Conservation (phyloP, 2,888 invertebrate genomes). For the Dusona sp. region DNA sequence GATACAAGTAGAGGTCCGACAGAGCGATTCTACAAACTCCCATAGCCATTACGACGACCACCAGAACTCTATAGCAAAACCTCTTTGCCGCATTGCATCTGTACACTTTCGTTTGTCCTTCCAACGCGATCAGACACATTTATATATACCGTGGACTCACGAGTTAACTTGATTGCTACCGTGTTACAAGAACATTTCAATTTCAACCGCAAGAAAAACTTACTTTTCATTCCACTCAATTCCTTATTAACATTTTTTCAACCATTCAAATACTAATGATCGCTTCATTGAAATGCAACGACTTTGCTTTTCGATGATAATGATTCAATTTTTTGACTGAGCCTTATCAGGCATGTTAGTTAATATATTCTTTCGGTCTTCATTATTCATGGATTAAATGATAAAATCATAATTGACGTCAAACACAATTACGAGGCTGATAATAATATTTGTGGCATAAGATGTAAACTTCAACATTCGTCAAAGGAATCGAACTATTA, state of each 20-base stretch:
- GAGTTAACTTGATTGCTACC: constrained; percentile 49
- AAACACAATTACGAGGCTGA: too few species aligned
- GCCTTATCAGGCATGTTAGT: too few species aligned
- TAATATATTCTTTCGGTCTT: too few species aligned
- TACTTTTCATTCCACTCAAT: not conserved
- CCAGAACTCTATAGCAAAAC: constrained; percentile 31
- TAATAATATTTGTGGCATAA: too few species aligned
- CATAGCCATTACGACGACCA: constrained; percentile 49
- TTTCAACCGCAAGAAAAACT: constrained; percentile 12
- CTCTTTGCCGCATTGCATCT: constrained; percentile 46
- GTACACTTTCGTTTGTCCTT: constrained; percentile 56
- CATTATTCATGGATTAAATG: too few species aligned
- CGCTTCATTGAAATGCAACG: not conserved
- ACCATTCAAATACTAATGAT: not conserved
- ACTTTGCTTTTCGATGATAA: not conserved
- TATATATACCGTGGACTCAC: constrained; percentile 14
- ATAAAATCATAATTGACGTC: too few species aligned
- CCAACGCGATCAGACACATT: constrained; percentile 33
- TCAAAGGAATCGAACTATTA: too few species aligned
- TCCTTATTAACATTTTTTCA: not conserved
- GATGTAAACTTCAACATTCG: too few species aligned
- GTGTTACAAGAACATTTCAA: constrained; percentile 37
- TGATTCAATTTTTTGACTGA: too few species aligned
- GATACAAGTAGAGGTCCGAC: constrained; percentile 46
- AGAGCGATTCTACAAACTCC: constrained; percentile 61